phyloP scores from a whole-genome alignment of 2,797 vertebrate species.

The Toxotes lorentzi region DNA sequence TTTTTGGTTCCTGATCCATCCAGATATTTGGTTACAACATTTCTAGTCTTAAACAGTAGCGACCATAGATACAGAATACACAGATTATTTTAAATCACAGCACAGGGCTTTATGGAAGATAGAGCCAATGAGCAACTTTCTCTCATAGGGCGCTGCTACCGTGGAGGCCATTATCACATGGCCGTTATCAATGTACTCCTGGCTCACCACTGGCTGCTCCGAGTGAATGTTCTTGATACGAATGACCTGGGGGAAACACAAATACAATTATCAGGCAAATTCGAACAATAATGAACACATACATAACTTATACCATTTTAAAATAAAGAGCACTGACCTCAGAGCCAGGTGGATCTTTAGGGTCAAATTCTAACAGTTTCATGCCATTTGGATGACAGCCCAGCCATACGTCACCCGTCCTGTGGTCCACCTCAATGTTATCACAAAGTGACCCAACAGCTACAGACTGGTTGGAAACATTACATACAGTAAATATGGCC shows the following conservation, averaged over 20 bases:
- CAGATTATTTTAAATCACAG: constrained; percentile 81
- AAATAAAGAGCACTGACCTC: constrained; percentile 82
- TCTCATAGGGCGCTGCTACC: constrained; percentile 82
- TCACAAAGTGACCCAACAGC: constrained; percentile 86
- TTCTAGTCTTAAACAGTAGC: not conserved
- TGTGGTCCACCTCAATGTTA: constrained; percentile 88
- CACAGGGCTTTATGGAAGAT: constrained; percentile 90
- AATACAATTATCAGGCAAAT: not conserved
- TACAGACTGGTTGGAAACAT: constrained; percentile 77
- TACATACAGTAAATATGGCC: not conserved
- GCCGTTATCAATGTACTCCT: constrained; percentile 84
- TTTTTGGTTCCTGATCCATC: not conserved
- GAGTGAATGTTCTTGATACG: constrained; percentile 87
- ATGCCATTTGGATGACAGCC: constrained; percentile 87
- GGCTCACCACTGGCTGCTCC: constrained; percentile 80
- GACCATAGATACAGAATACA: not conserved
- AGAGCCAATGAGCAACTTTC: constrained; percentile 89
- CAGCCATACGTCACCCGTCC: constrained; percentile 88
- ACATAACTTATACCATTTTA: not conserved
- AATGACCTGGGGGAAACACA: constrained; percentile 80
- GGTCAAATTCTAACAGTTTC: constrained; percentile 79
- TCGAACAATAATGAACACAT: not conserved
- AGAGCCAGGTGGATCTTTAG: constrained; percentile 86
- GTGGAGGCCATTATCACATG: constrained; percentile 87
- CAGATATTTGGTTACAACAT: constrained; percentile 11